A percentile compares a stretch with the other conserved stretches of the same genome.
phyloP scores from a whole-genome alignment of 2,113 vertebrate species.

The Hippopotamus amphibius region DNA sequence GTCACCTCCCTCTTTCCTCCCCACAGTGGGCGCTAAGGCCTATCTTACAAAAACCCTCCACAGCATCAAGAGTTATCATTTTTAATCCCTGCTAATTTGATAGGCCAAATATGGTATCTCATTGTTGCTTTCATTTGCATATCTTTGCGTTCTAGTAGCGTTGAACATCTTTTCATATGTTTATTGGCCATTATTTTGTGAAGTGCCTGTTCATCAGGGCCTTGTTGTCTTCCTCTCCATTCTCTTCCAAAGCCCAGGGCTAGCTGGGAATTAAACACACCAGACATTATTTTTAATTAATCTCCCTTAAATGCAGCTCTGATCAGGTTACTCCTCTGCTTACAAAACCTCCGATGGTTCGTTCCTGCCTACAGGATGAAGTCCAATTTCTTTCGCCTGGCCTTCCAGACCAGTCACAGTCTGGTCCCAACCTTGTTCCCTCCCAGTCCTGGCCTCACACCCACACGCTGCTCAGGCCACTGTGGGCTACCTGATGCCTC shows the following conservation, averaged over 20 bases:
- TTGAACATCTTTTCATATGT: conserved; percentile 74
- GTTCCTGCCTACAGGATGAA: conserved; percentile 58
- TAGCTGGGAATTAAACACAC: conserved; percentile 75
- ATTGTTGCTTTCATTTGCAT: conserved; percentile 73
- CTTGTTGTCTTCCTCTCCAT: conserved; percentile 66
- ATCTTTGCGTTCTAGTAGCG: conserved; percentile 51
- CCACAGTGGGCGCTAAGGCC: not conserved
- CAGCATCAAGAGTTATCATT: conserved; percentile 59
- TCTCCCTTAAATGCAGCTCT: conserved; percentile 77
- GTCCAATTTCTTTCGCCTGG: conserved; percentile 36
- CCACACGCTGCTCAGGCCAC: not conserved
- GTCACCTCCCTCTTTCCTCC: not conserved
- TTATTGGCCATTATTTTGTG: conserved; percentile 73
- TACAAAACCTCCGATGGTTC: conserved; percentile 69
- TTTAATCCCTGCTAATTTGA: conserved; percentile 76
- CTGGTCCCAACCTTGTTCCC: not conserved
- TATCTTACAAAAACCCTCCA: not conserved
- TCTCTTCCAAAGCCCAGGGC: conserved; percentile 71
- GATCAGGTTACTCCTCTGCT: conserved; percentile 72
- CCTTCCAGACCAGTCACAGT: conserved; percentile 11
- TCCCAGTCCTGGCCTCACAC: not conserved
- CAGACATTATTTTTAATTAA: conserved; percentile 81
- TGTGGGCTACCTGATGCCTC: not conserved
- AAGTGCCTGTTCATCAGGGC: conserved; percentile 62
- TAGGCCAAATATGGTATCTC: conserved; percentile 71